Percentiles rank a stretch among this genome's conserved stretches.
phyloP scores from a whole-genome alignment of 2,113 vertebrate species.

The Symphodus melops region DNA sequence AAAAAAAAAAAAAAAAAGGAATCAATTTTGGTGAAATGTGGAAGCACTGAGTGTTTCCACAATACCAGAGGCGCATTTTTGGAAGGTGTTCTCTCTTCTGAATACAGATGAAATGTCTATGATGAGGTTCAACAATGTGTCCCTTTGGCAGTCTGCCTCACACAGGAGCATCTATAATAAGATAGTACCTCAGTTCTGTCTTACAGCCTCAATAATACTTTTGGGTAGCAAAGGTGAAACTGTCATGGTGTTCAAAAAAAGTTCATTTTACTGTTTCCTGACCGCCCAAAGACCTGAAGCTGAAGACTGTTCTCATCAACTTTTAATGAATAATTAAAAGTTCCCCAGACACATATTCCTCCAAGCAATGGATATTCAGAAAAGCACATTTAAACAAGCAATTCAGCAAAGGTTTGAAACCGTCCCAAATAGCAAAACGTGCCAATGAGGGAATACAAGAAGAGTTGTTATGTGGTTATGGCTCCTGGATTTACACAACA shows the following conservation, averaged over 20 bases:
- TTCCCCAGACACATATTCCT: background rate
- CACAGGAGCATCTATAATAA: conserved; percentile 33
- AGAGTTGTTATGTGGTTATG: background rate
- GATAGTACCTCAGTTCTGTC: conserved; percentile 26
- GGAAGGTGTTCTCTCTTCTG: conserved; percentile 32
- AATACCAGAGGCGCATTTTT: conserved; percentile 42
- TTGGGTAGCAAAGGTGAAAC: conserved; percentile 44
- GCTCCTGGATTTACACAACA: background rate
- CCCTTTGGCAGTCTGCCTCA: conserved; percentile 38
- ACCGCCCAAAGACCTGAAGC: background rate
- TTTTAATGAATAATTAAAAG: conserved; percentile 2
- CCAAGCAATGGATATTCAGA: background rate
- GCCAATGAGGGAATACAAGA: background rate
- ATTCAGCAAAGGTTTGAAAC: background rate
- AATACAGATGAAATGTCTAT: conserved; percentile 60
- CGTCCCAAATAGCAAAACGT: background rate
- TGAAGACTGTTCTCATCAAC: background rate
- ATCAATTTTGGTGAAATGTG: conserved; percentile 45
- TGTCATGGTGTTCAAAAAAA: conserved; percentile 20
- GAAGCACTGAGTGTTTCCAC: conserved; percentile 27
- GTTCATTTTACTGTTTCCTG: conserved; percentile 12
- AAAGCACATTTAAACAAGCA: background rate
- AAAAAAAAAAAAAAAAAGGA: conserved; percentile 49
- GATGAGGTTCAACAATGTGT: conserved; percentile 42
- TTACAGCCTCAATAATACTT: conserved; percentile 35